Conservation (phyloP, 2,888 invertebrate genomes). For the Arctia plantaginis region DNA sequence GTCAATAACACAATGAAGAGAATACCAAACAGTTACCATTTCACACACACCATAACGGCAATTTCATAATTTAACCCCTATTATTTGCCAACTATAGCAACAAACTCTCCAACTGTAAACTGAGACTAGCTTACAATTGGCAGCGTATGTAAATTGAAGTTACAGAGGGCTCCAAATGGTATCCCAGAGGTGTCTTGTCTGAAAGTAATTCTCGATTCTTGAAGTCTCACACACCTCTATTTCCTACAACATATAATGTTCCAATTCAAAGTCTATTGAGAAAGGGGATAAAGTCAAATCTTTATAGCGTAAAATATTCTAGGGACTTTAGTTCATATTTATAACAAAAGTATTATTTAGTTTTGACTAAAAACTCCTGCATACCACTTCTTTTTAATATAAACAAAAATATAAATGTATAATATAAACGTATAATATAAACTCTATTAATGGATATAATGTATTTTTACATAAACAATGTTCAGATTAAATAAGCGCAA, state of each 20-base stretch:
- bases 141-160: constrained; percentile 71
- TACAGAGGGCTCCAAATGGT: constrained; percentile 60
- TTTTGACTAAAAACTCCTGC: background rate
- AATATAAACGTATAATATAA: too few relatives aligned
- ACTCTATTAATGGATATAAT: background rate
- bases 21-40: too few relatives aligned
- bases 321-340: background rate
- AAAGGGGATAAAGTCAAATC: constrained; percentile 40
- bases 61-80: too few relatives aligned
- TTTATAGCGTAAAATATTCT: constrained; percentile 26
- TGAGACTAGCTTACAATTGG: constrained; percentile 43
- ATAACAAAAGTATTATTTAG: background rate
- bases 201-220: constrained; percentile 68
- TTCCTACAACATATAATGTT: constrained; percentile 63
- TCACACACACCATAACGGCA: too few relatives aligned
- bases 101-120: constrained; percentile 34
- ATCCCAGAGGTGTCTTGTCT: constrained; percentile 66
- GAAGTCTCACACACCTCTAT: constrained; percentile 71
- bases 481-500: background rate
- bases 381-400: background rate
- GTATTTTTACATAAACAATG: background rate
- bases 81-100: constrained; percentile 33
- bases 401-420: too few relatives aligned
- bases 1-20: too few relatives aligned
- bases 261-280: constrained; percentile 71